Percentiles rank a stretch among this genome's conserved stretches.
These are phyloP conservation scores for Rotaria magnacalcarata DNA, from an alignment of 2,888 invertebrate genomes.

Conservation along the genomic window DNA sequence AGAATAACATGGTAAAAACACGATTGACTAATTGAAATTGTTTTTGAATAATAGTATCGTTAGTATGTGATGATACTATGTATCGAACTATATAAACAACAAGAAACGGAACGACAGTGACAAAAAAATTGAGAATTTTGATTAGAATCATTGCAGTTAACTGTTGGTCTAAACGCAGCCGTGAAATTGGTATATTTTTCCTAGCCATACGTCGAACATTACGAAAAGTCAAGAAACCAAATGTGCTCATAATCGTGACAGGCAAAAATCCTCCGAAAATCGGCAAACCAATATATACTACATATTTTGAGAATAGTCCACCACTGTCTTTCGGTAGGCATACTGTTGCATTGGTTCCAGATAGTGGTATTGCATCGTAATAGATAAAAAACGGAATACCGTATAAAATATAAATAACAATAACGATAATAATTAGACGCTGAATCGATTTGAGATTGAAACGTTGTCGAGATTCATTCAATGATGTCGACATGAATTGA, in stretches of 20 bases:
- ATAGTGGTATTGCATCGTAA: not conserved
- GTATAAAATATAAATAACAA: not conserved
- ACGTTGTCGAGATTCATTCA: too few species aligned
- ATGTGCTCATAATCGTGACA: not conserved
- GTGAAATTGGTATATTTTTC: not conserved
- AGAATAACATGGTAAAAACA: too few species aligned
- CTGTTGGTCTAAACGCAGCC: not conserved
- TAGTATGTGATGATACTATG: too few species aligned
- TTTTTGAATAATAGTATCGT: too few species aligned
- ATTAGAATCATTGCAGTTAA: not conserved
- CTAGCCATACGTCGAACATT: not conserved
- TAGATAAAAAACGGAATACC: not conserved
- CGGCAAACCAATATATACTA: not conserved
- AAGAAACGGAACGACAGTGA: not conserved
- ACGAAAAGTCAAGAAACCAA: not conserved
- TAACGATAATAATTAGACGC: not conserved
- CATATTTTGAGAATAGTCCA: too few species aligned
- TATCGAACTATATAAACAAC: not conserved
- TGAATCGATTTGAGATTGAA: too few species aligned
- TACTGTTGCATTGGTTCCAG: too few species aligned
- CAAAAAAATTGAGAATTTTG: too few species aligned
- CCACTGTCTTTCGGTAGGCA: too few species aligned
- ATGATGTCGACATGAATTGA: too few species aligned
- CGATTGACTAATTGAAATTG: too few species aligned
- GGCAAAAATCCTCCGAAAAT: not conserved